phyloP scores from a whole-genome alignment of 2,113 vertebrate genomes.

The Takifugu bimaculatus region DNA sequence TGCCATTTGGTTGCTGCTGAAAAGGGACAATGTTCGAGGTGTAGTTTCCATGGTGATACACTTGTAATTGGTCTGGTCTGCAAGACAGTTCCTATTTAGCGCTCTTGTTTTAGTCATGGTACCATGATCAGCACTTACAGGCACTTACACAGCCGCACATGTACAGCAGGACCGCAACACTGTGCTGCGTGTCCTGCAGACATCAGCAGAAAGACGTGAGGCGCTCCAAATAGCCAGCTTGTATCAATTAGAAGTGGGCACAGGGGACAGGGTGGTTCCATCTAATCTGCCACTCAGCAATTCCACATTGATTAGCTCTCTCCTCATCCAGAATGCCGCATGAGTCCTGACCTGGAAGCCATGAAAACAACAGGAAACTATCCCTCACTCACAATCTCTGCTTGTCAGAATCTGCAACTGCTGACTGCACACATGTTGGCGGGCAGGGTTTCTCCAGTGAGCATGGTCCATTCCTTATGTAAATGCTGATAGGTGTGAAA shows the following conservation, averaged over 20 bases:
- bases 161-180: slow-evolving; percentile 5
- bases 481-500: slow-evolving; percentile 17
- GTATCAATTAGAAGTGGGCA: slow-evolving; percentile 59
- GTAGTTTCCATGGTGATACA: no score
- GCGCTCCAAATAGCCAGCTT: slow-evolving; percentile 47
- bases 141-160: background rate
- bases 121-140: background rate
- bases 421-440: slow-evolving; percentile 52
- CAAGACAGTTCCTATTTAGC: no score
- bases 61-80: no score
- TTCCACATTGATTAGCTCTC: slow-evolving; percentile 60
- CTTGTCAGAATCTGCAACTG: slow-evolving; percentile 52
- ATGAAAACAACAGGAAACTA: slow-evolving; percentile 62
- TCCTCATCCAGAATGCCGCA: slow-evolving; percentile 47
- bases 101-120: no score
- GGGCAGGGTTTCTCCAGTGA: slow-evolving; percentile 23
- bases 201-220: slow-evolving; percentile 53
- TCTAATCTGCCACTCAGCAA: slow-evolving; percentile 61
- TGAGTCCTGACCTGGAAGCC: slow-evolving; percentile 29
- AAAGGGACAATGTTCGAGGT: background rate
- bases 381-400: slow-evolving; percentile 39
- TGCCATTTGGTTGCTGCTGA: background rate
- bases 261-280: slow-evolving; percentile 50
- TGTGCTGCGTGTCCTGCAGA: slow-evolving; percentile 35
- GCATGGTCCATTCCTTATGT: slow-evolving; percentile 9